Conservation (phyloP, 2,888 invertebrate genomes). For the Anodontia alba region DNA sequence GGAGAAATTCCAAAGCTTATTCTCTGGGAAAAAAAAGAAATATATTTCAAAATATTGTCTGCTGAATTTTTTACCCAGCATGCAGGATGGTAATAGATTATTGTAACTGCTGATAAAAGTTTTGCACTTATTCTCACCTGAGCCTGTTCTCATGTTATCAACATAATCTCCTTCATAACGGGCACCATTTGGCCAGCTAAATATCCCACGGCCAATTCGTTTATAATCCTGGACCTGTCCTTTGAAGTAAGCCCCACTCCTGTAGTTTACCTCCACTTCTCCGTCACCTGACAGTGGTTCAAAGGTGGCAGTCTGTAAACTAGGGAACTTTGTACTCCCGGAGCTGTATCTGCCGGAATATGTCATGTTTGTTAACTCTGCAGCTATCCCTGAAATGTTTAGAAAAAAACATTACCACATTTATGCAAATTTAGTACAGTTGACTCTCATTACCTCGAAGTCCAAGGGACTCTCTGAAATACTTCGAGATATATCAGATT, state of each 20-base stretch:
- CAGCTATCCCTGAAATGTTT: no score
- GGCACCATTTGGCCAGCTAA: slow-evolving; percentile 84
- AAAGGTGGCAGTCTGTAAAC: slow-evolving; percentile 67
- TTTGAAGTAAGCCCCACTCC: slow-evolving; percentile 80
- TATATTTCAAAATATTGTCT: no score
- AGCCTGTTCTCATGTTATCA: slow-evolving; percentile 81
- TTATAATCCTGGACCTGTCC: slow-evolving; percentile 77
- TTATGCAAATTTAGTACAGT: no score
- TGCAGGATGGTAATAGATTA: no score
- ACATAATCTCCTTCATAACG: slow-evolving; percentile 82
- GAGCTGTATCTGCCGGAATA: not conserved
- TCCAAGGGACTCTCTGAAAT: no score
- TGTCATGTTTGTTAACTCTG: not conserved
- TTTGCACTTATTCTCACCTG: slow-evolving; percentile 80
- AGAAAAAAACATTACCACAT: no score
- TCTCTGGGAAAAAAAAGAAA: no score
- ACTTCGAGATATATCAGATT: no score
- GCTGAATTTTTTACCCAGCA: no score
- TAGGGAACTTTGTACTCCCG: slow-evolving; percentile 41
- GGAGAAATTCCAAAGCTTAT: no score
- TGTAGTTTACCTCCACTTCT: slow-evolving; percentile 72
- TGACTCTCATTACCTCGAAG: no score
- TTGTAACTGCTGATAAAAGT: no score
- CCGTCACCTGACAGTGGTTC: slow-evolving; percentile 58
- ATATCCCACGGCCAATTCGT: slow-evolving; percentile 80